These are phyloP conservation scores for Eilema depressum DNA, from an alignment of 2,888 invertebrate genomes.

Conservation along the genomic window DNA sequence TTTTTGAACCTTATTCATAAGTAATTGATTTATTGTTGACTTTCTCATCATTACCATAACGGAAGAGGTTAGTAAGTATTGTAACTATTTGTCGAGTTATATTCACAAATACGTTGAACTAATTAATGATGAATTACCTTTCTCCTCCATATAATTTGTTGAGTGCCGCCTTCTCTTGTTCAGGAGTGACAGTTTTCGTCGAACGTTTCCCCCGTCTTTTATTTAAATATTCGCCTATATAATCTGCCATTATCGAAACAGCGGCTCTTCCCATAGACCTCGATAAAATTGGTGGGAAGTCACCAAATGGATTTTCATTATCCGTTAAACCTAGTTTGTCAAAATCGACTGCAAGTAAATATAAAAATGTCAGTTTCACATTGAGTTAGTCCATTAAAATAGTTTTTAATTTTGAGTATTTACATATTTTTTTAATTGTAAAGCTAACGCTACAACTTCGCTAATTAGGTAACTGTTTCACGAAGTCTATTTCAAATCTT, in stretches of 20 bases:
- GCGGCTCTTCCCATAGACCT: constrained; percentile 92
- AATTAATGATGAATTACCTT: constrained; percentile 69
- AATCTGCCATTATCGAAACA: constrained; percentile 90
- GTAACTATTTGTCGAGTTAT: neutral
- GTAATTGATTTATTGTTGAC: constrained; percentile 42
- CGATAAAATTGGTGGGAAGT: constrained; percentile 91
- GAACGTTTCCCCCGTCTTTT: constrained; percentile 86
- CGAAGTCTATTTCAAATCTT: constrained; percentile 21
- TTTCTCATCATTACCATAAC: constrained; percentile 39
- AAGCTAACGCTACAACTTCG: constrained; percentile 27
- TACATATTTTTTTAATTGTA: constrained; percentile 24
- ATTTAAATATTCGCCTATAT: constrained; percentile 90
- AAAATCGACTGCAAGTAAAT: constrained; percentile 90
- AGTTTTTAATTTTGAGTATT: constrained; percentile 29
- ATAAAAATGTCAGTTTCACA: constrained; percentile 32
- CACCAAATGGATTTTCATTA: constrained; percentile 95
- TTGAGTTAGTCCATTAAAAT: constrained; percentile 11
- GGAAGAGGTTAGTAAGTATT: constrained; percentile 21
- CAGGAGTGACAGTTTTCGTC: constrained; percentile 64
- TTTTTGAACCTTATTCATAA: constrained; percentile 40
- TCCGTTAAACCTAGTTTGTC: constrained; percentile 95
- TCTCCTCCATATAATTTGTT: constrained; percentile 92
- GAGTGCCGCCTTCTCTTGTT: constrained; percentile 70
- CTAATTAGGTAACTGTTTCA: constrained; percentile 31
- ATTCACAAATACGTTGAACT: neutral